Evolutionary conservation across 2,113 vertebrate genomes (phyloP).

Genomic region (Lonchura striata): DNA sequence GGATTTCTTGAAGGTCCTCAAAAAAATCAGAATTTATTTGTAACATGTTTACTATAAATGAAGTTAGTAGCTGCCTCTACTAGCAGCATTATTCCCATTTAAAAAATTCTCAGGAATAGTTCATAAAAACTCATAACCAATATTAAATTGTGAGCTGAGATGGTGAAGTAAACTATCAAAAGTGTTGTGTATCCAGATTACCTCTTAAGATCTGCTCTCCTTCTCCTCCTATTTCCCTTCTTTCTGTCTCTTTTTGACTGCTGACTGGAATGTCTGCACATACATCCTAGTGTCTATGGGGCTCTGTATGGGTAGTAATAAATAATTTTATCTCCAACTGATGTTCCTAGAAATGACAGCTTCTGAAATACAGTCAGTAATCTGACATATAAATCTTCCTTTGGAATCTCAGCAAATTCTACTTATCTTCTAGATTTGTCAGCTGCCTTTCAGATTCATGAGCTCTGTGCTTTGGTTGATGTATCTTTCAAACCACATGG

Average conservation of each 20-base stretch:
- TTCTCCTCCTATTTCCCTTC: not conserved
- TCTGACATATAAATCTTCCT: slow-evolving; percentile 25
- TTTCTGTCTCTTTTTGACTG: not conserved
- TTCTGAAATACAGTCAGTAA: slow-evolving; percentile 7
- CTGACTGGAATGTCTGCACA: not conserved
- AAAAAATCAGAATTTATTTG: not conserved
- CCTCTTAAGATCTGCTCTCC: not conserved
- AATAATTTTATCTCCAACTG: not conserved
- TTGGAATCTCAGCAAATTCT: not conserved
- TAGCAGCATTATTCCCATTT: not conserved
- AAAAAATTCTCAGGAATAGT: not conserved
- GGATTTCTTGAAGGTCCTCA: not conserved
- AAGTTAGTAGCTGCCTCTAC: not conserved
- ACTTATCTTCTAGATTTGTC: slow-evolving; percentile 2
- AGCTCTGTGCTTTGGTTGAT: not conserved
- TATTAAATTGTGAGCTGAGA: not conserved
- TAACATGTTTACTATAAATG: not conserved
- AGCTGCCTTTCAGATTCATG: slow-evolving; percentile 16
- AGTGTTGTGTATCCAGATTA: not conserved
- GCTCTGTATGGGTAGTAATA: not conserved
- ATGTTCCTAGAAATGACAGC: slow-evolving; percentile 16
- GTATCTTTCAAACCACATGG: not conserved
- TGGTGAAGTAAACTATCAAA: not conserved
- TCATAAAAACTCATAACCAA: not conserved
- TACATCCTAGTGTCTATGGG: not conserved